Percentiles rank a stretch among this genome's conserved stretches.
phyloP scores from a whole-genome alignment of 2,113 vertebrate genomes.

The Micronycteris hirsuta region DNA sequence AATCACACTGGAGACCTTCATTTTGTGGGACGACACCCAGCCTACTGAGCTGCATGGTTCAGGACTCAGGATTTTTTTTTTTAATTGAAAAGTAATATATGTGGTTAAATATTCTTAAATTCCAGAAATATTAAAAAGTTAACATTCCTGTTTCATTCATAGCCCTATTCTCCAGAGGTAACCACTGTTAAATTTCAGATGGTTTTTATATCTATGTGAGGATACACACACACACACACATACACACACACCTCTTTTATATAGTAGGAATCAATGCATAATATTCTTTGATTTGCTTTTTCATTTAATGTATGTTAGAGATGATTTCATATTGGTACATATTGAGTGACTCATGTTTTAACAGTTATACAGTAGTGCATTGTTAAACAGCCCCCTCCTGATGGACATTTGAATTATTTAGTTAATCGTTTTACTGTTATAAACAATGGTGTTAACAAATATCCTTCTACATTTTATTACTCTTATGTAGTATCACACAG shows the following conservation, averaged over 20 bases:
- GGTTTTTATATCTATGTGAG: not conserved
- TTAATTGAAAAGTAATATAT: not conserved
- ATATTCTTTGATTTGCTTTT: slow-evolving; percentile 5
- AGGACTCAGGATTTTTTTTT: not conserved
- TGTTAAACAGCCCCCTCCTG: not conserved
- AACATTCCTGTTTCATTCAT: not conserved
- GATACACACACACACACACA: not conserved
- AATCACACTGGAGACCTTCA: no score
- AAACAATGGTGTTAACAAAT: not conserved
- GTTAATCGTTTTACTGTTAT: not conserved
- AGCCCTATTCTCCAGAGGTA: not conserved
- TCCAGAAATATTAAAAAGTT: not conserved
- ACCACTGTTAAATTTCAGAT: not conserved
- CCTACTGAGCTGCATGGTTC: no score
- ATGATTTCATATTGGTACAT: not conserved
- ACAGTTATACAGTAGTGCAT: not conserved
- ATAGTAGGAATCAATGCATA: not conserved
- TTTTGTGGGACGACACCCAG: no score
- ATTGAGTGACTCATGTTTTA: not conserved
- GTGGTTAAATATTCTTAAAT: not conserved
- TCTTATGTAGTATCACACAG: not conserved
- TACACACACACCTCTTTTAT: not conserved
- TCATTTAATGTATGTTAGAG: not conserved
- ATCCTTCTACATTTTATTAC: slow-evolving; percentile 22
- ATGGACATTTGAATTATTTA: not conserved